These are phyloP conservation scores for Neocrepidodera transversa DNA, from an alignment of 2,888 invertebrate genomes.

Conservation along the genomic window DNA sequence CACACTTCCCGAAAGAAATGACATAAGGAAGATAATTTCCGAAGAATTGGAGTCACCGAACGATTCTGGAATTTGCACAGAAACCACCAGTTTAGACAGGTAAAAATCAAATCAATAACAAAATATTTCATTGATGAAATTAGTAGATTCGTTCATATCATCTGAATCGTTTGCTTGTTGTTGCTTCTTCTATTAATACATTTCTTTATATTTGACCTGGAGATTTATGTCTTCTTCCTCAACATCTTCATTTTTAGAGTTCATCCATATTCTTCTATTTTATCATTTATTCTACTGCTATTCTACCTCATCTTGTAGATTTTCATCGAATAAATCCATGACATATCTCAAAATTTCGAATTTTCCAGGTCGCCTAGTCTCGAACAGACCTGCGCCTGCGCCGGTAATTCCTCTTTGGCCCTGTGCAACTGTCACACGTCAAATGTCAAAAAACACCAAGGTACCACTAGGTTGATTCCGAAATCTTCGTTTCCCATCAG, in stretches of 20 bases:
- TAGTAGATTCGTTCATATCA: background rate
- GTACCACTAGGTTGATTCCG: slow-evolving; percentile 32
- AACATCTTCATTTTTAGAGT: no score
- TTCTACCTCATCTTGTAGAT: no score
- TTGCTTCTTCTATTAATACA: no score
- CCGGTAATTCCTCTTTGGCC: slow-evolving; percentile 26
- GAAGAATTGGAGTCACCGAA: slow-evolving; percentile 58
- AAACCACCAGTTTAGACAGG: slow-evolving; percentile 72
- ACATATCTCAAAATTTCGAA: no score
- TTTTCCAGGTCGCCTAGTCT: slow-evolving; percentile 65
- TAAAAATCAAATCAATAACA: no score
- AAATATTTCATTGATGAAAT: background rate
- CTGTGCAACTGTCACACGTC: slow-evolving; percentile 27
- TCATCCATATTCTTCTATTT: no score
- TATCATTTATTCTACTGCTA: no score
- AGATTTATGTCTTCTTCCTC: no score
- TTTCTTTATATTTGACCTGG: no score
- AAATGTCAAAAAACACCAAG: slow-evolving; percentile 13
- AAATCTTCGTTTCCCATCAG: slow-evolving; percentile 37
- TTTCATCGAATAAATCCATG: no score
- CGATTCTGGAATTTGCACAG: slow-evolving; percentile 77
- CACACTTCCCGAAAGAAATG: slow-evolving; percentile 17
- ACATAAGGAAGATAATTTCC: slow-evolving; percentile 47
- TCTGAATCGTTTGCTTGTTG: no score
- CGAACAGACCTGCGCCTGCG: slow-evolving; percentile 57